Base-by-base conservation (phyloP, 2,888 invertebrate species). In the Lycia hirtaria region DNA sequence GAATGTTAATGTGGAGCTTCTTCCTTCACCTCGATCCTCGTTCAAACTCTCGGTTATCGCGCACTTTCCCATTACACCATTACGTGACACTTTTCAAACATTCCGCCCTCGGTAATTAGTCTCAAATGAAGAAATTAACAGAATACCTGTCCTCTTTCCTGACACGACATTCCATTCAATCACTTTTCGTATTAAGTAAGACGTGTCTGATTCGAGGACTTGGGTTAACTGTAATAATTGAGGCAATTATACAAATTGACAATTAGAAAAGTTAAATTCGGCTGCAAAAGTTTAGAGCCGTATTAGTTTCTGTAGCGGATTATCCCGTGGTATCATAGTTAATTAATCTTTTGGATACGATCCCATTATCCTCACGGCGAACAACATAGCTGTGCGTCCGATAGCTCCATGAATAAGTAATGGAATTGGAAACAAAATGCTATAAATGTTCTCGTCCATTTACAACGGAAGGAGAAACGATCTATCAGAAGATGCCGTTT, bases 1-100 rank as follows among this genome's bases (percentile, higher is more conserved):
- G 81, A 83, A 85, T 84, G 76, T 82, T 84, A 84, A 85, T 82
- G 73, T 66, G 22, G 66, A 74, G 72, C 76, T 78, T 76, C 78
- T 80, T 76, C 73, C 65, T 64, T 72, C 71, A 74, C 76, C 78
- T 77, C 72, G 78, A 79, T 77, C 73, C 78, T 76, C 74, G 78
- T 77, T 78, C 74, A 78, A 78, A 65, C 71, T 60, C 64, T 53
- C 43, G 73, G 77, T 83, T 82, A 82, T 85, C 77, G 72, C 68
- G 72, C 73, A 80, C 77, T 76, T 75, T 71, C 76, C 79, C 78
- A 80, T 85, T 83, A 80, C 78, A 75, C 73, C 76, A 77, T 78
- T 82, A 81, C 77, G 75, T 78, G 76, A 76, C 72, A 72, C 60
- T 76, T 75, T 73, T 66, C 61, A 65, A 69, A 54, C 64, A 66